phyloP scores from a whole-genome alignment of 30 jellyfish, hydroid and myxozoan species.

The Rhopilema esculentum region DNA sequence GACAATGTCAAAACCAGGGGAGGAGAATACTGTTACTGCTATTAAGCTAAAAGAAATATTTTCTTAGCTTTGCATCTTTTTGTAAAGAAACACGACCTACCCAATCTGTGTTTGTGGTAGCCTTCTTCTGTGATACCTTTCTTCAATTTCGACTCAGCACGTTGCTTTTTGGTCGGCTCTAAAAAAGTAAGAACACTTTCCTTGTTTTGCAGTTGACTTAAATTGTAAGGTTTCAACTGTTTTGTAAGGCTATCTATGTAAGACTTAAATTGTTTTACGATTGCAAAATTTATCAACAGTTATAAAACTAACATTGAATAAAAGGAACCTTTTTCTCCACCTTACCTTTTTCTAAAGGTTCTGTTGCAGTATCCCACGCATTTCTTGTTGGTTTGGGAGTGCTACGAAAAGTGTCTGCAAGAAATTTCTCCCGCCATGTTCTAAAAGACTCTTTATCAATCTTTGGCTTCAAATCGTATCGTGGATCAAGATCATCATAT shows the following conservation, averaged over 20 bases:
- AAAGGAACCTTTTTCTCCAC: too few relatives aligned
- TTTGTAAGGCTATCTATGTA: too few relatives aligned
- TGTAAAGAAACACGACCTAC: slow-evolving; percentile 6
- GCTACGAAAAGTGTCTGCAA: slow-evolving; percentile 37
- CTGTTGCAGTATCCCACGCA: slow-evolving; percentile 36
- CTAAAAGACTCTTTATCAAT: slow-evolving; percentile 25
- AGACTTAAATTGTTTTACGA: too few relatives aligned
- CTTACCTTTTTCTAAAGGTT: slow-evolving; percentile 4
- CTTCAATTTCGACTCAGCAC: background rate
- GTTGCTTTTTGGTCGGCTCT: background rate
- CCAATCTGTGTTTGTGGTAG: slow-evolving; percentile 68
- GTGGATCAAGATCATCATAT: background rate
- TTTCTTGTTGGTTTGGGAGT: slow-evolving; percentile 35
- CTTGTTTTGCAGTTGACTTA: too few relatives aligned
- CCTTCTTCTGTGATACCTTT: slow-evolving; percentile 39
- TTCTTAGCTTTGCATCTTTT: too few relatives aligned
- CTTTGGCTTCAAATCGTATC: background rate
- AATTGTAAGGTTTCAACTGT: too few relatives aligned
- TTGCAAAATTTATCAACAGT: too few relatives aligned
- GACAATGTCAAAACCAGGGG: too few relatives aligned
- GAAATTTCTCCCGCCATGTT: slow-evolving; percentile 28
- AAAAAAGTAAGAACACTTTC: background rate
- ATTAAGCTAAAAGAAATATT: too few relatives aligned
- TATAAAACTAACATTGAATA: too few relatives aligned
- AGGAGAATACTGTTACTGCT: too few relatives aligned